Evolutionary conservation across 2,888 invertebrate species (phyloP).

Genomic region (Tenthredo amoena): DNA sequence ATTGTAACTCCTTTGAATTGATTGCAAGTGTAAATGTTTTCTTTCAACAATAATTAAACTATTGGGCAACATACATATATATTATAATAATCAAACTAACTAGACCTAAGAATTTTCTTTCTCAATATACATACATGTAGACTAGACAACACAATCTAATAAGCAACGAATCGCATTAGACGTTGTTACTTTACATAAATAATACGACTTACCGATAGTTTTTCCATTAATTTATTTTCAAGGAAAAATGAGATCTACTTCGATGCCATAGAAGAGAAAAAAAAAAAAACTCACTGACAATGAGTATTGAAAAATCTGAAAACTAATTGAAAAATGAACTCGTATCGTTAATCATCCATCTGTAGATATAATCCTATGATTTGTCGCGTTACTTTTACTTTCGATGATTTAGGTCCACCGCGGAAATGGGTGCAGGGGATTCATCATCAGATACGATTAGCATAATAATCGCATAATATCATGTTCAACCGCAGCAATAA

Average conservation of each 20-base stretch:
- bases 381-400: neutral
- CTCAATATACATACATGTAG: neutral
- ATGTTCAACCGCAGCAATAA: neutral
- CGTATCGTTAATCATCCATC: neutral
- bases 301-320: neutral
- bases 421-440: neutral
- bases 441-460: neutral
- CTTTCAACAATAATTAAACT: no score
- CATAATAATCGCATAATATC: conserved; percentile 12
- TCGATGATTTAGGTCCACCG: neutral
- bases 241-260: neutral
- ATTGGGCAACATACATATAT: neutral
- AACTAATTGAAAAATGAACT: neutral
- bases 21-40: neutral
- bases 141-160: neutral
- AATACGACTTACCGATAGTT: neutral
- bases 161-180: neutral
- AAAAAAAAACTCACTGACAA: neutral
- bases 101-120: neutral
- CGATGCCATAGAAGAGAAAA: neutral
- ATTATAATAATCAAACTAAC: neutral
- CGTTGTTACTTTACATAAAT: neutral
- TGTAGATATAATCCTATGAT: neutral
- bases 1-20: neutral
- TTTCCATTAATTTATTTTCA: neutral